Evolutionary conservation across 2,888 invertebrate species (phyloP), one percentile per base, ranked within the genome.

Genomic region (Drosophila paranaensis): DNA sequence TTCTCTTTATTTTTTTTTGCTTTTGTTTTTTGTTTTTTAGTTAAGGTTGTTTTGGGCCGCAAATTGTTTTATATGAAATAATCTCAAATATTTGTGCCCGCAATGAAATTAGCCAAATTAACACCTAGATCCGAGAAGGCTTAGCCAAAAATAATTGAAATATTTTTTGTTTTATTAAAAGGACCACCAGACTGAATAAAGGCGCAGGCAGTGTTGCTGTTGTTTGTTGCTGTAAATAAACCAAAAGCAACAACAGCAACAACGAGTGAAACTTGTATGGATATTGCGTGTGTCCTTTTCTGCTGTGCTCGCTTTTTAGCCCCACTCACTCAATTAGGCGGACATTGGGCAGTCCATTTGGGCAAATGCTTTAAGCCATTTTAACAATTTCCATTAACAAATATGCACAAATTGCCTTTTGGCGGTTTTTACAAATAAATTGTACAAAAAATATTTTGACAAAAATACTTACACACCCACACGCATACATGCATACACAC

Each of bases 371-470:
- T 73, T 72, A 76, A 83, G 71, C 88, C 88, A 91, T 91, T 91
- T 90, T 74, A 91, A 89, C 85, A 91, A 91, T 91, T 90, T 89
- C 84, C 84, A 84, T 90, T 91, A 91, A 90, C 88, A 91, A 91
- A 90, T 90, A 87, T 90, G 81, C 84, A 77, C 75, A 88, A 83
- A 79, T 88, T 90, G 89, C 85, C 88, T 89, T 89, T 87, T 79
- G 87, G 89, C 88, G 90, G 88, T 88, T 89, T 89, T 88, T 60
- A 70, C 76, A 88, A 85, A 89, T 84, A 88, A 81, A 77, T 84
- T 81, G 68, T 75, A 74, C 62, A 71, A 75, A 77, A 88, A 88
- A 73, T 82, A 71, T 83, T 88, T 88, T 83, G 88, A 88, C 83
- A 86, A 88, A 87, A 82, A 82, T 87, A 69, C 64, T 63, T 69